Percentiles rank a stretch among this genome's conserved stretches.
These are phyloP conservation scores for Ceratitis capitata DNA, from an alignment of 1,140 invertebrate genomes.

Conservation along the genomic window DNA sequence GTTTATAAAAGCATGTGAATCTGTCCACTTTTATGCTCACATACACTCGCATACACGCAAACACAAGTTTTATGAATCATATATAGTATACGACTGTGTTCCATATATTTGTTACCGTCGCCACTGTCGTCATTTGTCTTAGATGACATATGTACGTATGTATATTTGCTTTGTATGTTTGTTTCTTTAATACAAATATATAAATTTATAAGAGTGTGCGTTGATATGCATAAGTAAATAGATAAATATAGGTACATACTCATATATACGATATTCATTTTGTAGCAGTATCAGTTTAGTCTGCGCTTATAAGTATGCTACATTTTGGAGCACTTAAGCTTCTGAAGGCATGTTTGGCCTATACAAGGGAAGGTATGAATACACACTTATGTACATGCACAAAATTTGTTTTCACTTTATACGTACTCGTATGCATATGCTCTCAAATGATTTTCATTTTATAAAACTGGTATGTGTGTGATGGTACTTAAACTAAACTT, in stretches of 20 bases:
- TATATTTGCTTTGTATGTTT: background rate
- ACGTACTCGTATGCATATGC: too few species aligned
- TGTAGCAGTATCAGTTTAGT: background rate
- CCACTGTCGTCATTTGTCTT: background rate
- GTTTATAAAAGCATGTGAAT: background rate
- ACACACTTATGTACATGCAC: too few species aligned
- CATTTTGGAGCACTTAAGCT: background rate
- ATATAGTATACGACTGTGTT: background rate
- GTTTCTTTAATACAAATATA: background rate
- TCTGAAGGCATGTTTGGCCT: background rate
- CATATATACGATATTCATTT: background rate
- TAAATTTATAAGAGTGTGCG: background rate
- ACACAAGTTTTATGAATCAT: too few species aligned
- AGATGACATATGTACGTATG: background rate
- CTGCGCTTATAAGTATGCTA: background rate
- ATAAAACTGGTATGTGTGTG: too few species aligned
- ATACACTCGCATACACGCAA: too few species aligned
- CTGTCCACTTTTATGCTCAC: background rate
- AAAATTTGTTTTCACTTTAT: too few species aligned
- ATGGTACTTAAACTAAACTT: too few species aligned
- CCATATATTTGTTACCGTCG: background rate
- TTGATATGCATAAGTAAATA: background rate
- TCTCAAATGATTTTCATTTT: too few species aligned
- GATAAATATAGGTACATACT: background rate
- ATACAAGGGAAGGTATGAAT: too few species aligned